Conservation (phyloP, 1,140 invertebrate genomes). For the Hermetia illucens region DNA sequence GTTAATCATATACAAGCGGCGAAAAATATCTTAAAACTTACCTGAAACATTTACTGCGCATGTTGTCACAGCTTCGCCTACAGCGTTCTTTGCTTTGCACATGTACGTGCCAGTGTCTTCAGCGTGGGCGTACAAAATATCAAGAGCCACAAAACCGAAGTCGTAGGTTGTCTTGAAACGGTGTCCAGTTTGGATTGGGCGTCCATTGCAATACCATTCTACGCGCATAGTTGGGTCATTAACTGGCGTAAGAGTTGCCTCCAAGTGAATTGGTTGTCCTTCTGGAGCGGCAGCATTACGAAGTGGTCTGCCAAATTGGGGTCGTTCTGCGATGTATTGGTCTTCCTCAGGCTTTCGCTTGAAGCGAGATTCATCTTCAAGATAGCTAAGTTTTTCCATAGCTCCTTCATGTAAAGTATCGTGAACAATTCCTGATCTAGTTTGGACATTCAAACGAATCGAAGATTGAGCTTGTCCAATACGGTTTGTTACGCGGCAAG, state of each 20-base stretch:
- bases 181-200: slow-evolving; percentile 76
- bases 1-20: slow-evolving; percentile 3
- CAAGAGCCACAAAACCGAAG: slow-evolving; percentile 89
- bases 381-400: slow-evolving; percentile 76
- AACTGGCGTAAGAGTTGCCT: slow-evolving; percentile 86
- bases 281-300: slow-evolving; percentile 74
- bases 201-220: slow-evolving; percentile 89
- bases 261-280: slow-evolving; percentile 84
- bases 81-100: slow-evolving; percentile 82
- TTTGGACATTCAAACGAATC: slow-evolving; percentile 66
- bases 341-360: slow-evolving; percentile 58
- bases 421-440: slow-evolving; percentile 72
- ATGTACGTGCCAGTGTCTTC: slow-evolving; percentile 93
- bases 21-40: slow-evolving; percentile 30
- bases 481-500: slow-evolving; percentile 78
- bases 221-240: slow-evolving; percentile 92
- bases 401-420: slow-evolving; percentile 94
- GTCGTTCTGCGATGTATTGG: slow-evolving; percentile 60
- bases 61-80: slow-evolving; percentile 85
- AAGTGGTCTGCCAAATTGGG: slow-evolving; percentile 75
- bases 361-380: slow-evolving; percentile 75
- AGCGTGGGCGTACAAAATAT: slow-evolving; percentile 90
- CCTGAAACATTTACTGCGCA: slow-evolving; percentile 71
- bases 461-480: slow-evolving; percentile 67
- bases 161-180: slow-evolving; percentile 88